These are phyloP conservation scores for Tamias sibiricus DNA, from an alignment of 2,113 vertebrate species.

Conservation along the genomic window DNA sequence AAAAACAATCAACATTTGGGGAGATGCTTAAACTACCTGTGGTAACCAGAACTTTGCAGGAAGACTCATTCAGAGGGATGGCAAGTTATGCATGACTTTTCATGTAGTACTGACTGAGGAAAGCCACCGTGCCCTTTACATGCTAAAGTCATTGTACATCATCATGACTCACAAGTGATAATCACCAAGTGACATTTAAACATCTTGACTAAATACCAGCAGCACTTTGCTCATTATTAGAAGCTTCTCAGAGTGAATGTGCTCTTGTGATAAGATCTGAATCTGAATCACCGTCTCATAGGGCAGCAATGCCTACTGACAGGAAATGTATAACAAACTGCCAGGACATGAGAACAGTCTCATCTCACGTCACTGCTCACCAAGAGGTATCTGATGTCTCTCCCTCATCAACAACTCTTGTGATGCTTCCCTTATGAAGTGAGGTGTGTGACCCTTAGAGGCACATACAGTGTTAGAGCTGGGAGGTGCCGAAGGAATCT, in stretches of 20 bases:
- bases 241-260: background rate
- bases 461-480: background rate
- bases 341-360: background rate
- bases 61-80: background rate
- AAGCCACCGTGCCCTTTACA: background rate
- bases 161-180: slow-evolving; percentile 28
- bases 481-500: background rate
- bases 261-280: background rate
- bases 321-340: background rate
- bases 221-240: background rate
- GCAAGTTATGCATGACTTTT: background rate
- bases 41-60: background rate
- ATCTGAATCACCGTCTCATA: background rate
- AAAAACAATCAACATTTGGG: background rate
- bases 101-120: background rate
- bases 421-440: background rate
- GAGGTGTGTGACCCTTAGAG: background rate
- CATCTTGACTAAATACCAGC: background rate
- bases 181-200: background rate
- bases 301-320: background rate
- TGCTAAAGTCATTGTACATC: background rate
- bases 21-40: background rate
- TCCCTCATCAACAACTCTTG: background rate
- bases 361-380: background rate
- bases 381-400: background rate